phyloP scores from a whole-genome alignment of 2,797 vertebrate genomes.

The Danio albolineatus region DNA sequence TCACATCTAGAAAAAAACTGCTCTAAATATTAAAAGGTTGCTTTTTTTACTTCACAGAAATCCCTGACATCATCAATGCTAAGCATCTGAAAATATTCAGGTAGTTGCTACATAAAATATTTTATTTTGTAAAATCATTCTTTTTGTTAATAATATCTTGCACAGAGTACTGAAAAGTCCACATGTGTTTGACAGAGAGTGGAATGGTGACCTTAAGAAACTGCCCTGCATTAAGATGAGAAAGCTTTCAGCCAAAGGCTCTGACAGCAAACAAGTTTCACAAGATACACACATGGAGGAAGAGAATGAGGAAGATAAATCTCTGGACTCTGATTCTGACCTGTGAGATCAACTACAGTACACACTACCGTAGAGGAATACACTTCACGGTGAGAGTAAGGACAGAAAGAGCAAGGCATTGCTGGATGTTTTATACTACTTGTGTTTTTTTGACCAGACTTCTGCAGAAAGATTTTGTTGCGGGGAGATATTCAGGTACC shows the following conservation, averaged over 20 bases:
- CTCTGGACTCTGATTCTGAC: constrained; percentile 64
- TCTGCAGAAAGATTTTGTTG: not conserved
- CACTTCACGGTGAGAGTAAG: not conserved
- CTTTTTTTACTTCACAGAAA: constrained; percentile 79
- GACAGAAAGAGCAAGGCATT: not conserved
- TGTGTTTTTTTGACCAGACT: not conserved
- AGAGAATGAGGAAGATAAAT: constrained; percentile 63
- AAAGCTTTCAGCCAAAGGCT: constrained; percentile 81
- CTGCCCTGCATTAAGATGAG: constrained; percentile 94
- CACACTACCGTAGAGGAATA: not conserved
- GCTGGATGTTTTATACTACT: not conserved
- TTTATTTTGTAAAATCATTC: too few species aligned
- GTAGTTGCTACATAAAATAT: constrained; percentile 69
- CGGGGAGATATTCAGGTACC: not conserved
- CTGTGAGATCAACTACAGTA: not conserved
- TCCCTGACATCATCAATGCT: constrained; percentile 91
- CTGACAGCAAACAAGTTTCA: constrained; percentile 42
- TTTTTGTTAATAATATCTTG: not conserved
- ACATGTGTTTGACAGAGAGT: constrained; percentile 80
- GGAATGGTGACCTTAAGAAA: constrained; percentile 93
- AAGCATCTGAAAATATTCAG: constrained; percentile 91
- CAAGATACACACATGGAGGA: constrained; percentile 58
- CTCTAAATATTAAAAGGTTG: not conserved
- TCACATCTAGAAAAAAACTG: not conserved
- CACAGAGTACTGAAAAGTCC: not conserved